Base-by-base conservation (phyloP, 2,888 invertebrate species). In the Ophraella communa region DNA sequence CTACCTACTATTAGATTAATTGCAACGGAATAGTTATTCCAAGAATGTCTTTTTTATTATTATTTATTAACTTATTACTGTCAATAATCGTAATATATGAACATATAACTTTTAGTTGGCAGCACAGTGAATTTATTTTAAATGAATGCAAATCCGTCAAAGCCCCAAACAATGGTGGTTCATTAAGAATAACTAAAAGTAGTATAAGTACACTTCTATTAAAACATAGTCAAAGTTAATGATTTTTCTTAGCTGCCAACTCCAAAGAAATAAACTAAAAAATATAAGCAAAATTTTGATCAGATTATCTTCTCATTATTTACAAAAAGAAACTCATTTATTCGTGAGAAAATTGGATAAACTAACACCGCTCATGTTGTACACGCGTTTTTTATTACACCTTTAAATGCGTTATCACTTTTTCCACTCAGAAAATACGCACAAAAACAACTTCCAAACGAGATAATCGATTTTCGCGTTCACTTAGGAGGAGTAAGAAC, bases 371-470 rank as follows among this genome's bases (percentile, higher is more conserved):
- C n/a, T 24, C 18, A 20, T 4, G 10, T 53, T 39, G 35, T 20
- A 33, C n/a, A n/a, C 33, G 17, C 33, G 18, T 54, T 39, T 55
- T 42, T 55, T 55, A 55, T 42, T 42, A 21, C 55, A 24, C 11
- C 20, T 24, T 42, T 18, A 44, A 27, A 23, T 42, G 8, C 7
- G 42, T 54, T 24, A 42, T 44, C 55, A 27, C 24, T 55, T 55
- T 55, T 27, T 14, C 17, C 44, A 44, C 55, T 44, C 55, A 27
- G 24, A 24, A 51, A 55, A 44, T 55, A 18, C 24, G 17, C 23
- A 44, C 39, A 23, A 20, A 27, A 55, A 54, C 24, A 54, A 39
- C 11, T 24, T 18, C 55, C 11, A 21, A 35, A 39, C 33, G 23
- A 18, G 49, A 21, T 49, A 17, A 52, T 39, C 39, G 39, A 39